A percentile compares a stretch with the other conserved stretches of the same genome.
These are phyloP conservation scores for Axinella damicornis DNA, from an alignment of 37 sponge, comb jelly and placozoan species.

Conservation along the genomic window DNA sequence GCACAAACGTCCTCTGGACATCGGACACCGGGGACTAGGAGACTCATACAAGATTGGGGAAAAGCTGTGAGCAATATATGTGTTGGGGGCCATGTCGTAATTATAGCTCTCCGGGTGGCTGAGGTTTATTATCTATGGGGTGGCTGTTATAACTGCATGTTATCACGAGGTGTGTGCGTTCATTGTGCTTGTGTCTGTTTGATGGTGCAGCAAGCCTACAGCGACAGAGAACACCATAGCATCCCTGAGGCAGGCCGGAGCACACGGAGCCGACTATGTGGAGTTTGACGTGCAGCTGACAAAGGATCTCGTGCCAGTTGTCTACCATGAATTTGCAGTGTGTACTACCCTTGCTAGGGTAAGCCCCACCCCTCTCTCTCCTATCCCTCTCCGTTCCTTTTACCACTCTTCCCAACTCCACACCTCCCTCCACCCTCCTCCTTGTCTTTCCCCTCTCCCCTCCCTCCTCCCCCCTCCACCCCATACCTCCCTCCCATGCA, in stretches of 20 bases:
- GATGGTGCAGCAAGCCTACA: conserved; percentile 18
- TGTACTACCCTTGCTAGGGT: conserved; percentile 16
- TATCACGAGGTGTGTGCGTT: too few species aligned
- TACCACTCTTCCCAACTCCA: conserved; percentile 1
- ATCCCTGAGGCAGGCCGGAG: conserved; percentile 28
- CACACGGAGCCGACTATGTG: conserved; percentile 50
- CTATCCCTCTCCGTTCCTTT: background rate
- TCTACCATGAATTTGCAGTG: conserved; percentile 59
- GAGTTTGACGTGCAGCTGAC: conserved; percentile 74
- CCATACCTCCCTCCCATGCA: too few species aligned
- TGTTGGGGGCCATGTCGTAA: too few species aligned
- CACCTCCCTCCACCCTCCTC: conserved; percentile 27
- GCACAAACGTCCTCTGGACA: conserved; percentile 33
- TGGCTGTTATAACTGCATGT: too few species aligned
- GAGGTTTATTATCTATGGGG: too few species aligned
- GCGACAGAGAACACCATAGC: conserved; percentile 55
- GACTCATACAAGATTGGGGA: conserved; percentile 3
- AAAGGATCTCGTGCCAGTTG: conserved; percentile 42
- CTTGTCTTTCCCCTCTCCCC: background rate
- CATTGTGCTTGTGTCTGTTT: too few species aligned
- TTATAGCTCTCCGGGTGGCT: too few species aligned
- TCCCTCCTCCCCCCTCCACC: too few species aligned
- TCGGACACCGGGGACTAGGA: conserved; percentile 50
- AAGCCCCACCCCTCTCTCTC: background rate
- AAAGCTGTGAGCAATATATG: conserved; percentile 6